phyloP scores from a whole-genome alignment of 2,797 vertebrate species.

The Thripadectes ignobilis region DNA sequence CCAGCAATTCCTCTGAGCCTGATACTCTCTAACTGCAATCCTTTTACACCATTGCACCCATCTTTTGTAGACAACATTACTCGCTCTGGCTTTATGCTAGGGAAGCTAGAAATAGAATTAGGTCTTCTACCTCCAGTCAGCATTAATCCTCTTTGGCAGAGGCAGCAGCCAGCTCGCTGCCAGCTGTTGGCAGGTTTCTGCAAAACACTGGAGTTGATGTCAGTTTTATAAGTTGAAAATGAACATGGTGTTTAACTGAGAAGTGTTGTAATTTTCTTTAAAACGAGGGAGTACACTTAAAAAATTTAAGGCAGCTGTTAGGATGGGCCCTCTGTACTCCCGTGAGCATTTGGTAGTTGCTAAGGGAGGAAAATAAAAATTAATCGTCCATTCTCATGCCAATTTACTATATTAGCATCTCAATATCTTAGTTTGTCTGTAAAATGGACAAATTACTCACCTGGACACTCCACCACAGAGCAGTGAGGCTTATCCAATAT shows the following conservation, averaged over 20 bases:
- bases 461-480: background rate
- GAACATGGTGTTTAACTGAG: background rate
- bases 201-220: background rate
- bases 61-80: background rate
- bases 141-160: conserved; percentile 37
- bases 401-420: background rate
- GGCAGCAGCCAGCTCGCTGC: background rate
- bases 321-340: background rate
- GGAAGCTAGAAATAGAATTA: conserved; percentile 1
- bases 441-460: background rate
- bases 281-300: background rate
- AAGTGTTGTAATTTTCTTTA: background rate
- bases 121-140: background rate
- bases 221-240: background rate
- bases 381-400: background rate
- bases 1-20: background rate
- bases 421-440: background rate
- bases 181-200: background rate
- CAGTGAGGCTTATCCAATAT: background rate
- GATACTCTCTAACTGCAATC: background rate
- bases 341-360: background rate
- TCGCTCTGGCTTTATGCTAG: background rate
- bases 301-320: background rate
- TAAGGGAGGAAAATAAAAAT: background rate
- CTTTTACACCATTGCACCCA: background rate